phyloP scores from a whole-genome alignment of 1,140 invertebrate species.

The Brachionus paranguensis region DNA sequence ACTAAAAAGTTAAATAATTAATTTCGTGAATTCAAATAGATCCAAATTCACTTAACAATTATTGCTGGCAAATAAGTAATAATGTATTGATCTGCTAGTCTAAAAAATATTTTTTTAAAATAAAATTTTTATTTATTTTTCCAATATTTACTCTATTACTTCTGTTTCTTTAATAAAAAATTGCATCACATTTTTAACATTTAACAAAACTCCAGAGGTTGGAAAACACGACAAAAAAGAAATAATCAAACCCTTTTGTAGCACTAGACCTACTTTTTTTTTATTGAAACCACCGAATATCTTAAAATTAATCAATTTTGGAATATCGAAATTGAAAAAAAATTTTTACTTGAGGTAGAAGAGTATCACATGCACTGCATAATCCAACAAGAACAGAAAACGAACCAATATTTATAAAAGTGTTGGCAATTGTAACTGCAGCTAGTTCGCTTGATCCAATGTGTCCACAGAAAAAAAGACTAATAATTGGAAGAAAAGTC shows the following conservation, averaged over 20 bases:
- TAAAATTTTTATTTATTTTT: background rate
- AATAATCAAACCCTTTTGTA: slow-evolving; percentile 31
- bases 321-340: background rate
- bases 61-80: slow-evolving; percentile 7
- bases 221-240: slow-evolving; percentile 16
- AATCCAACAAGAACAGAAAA: slow-evolving; percentile 29
- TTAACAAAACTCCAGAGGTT: background rate
- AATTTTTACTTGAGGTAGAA: slow-evolving; percentile 12
- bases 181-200: slow-evolving; percentile 28
- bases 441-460: slow-evolving; percentile 22
- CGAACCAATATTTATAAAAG: slow-evolving; percentile 31
- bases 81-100: slow-evolving; percentile 18
- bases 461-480: slow-evolving; percentile 32
- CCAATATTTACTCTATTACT: background rate
- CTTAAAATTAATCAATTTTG: background rate
- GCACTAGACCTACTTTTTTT: slow-evolving; percentile 13
- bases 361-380: slow-evolving; percentile 24
- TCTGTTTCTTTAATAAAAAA: background rate
- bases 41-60: background rate
- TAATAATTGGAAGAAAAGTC: slow-evolving; percentile 22
- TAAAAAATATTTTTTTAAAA: background rate
- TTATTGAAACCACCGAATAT: background rate
- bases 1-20: background rate
- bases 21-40: background rate
- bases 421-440: slow-evolving; percentile 9